These are phyloP conservation scores for Anaspis maculata DNA, from an alignment of 2,888 invertebrate genomes.

Conservation along the genomic window DNA sequence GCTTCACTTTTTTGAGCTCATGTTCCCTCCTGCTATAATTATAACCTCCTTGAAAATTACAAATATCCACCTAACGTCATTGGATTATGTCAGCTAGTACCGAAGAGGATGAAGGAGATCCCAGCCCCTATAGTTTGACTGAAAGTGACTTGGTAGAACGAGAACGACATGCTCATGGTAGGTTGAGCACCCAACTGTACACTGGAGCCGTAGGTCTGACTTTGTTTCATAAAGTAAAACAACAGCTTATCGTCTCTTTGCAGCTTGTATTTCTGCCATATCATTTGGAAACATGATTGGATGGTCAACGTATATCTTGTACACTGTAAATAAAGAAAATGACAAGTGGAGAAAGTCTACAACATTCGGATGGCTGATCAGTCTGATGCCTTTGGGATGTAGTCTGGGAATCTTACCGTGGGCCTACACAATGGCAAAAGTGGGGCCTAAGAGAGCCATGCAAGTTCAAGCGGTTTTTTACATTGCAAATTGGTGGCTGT, in stretches of 20 bases:
- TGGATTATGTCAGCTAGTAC: too few relatives aligned
- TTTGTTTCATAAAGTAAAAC: too few relatives aligned
- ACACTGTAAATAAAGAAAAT: background rate
- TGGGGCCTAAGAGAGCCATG: conserved; percentile 25
- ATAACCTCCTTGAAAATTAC: too few relatives aligned
- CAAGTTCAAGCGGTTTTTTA: conserved; percentile 20
- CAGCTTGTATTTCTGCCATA: conserved; percentile 23
- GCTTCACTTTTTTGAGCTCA: too few relatives aligned
- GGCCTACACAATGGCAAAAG: conserved; percentile 18
- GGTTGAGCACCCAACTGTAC: too few relatives aligned
- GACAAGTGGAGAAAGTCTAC: conserved; percentile 4
- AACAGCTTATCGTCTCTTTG: too few relatives aligned
- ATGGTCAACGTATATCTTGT: conserved; percentile 16
- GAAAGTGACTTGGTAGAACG: too few relatives aligned
- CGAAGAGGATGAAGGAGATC: too few relatives aligned
- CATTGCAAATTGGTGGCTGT: conserved; percentile 17
- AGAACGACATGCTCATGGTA: background rate
- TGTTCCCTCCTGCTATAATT: too few relatives aligned
- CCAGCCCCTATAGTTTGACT: too few relatives aligned
- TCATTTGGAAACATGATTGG: conserved; percentile 23
- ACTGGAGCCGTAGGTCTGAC: too few relatives aligned
- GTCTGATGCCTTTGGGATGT: conserved; percentile 23
- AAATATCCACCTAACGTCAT: too few relatives aligned
- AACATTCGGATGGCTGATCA: conserved; percentile 14
- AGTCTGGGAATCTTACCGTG: conserved; percentile 21